Conservation (phyloP, 2,888 invertebrate species). For the Drosophila ezoana region DNA sequence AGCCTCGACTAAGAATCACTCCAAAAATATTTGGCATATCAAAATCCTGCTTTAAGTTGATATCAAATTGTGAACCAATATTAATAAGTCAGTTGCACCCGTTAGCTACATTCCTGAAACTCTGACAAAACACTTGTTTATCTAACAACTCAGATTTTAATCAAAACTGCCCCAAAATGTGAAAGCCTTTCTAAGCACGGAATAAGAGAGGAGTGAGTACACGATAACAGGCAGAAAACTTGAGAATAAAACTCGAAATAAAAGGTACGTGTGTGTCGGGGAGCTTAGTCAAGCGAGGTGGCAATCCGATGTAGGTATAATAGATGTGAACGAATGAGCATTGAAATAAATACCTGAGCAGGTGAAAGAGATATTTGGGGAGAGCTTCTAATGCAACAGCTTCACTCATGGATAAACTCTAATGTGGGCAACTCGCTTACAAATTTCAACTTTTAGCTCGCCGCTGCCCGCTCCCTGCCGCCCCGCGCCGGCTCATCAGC, state of each 20-base stretch:
- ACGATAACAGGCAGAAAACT: neutral
- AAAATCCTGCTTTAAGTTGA: no score
- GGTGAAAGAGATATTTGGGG: neutral
- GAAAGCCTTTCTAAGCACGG: neutral
- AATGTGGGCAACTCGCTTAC: constrained; percentile 19
- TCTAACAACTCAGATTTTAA: no score
- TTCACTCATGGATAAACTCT: constrained; percentile 29
- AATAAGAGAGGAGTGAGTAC: neutral
- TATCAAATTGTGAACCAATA: no score
- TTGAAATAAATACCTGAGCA: constrained; percentile 12
- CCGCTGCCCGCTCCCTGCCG: no score
- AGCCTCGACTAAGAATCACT: no score
- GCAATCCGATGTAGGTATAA: constrained; percentile 1
- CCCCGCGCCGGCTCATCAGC: constrained; percentile 9
- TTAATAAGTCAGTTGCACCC: no score
- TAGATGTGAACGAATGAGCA: constrained; percentile 7
- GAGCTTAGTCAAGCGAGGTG: constrained; percentile 19
- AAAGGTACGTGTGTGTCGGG: constrained; percentile 7
- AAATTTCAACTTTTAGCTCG: constrained; percentile 1
- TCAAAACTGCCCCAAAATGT: neutral
- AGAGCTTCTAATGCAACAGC: constrained; percentile 15
- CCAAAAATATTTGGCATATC: no score
- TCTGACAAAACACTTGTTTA: no score
- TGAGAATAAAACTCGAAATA: neutral
- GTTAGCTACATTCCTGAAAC: no score